Percentiles rank a stretch among this genome's conserved stretches.
Conservation (phyloP, 2,797 vertebrate species). For the Hypotaenidia okinawae region DNA sequence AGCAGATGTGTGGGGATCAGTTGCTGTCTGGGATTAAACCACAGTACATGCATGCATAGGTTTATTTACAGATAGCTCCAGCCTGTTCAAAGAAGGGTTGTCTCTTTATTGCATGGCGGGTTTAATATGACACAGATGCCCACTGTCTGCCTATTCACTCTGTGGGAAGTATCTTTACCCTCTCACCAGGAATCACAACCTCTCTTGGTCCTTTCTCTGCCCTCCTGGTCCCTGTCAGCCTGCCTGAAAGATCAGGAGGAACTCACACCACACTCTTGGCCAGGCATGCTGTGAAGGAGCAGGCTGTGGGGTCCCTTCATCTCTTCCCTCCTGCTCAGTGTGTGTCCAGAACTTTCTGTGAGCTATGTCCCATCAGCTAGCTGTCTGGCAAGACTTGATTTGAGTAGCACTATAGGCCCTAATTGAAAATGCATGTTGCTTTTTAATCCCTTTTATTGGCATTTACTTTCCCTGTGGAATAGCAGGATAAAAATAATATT, state of each 20-base stretch:
- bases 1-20: no score
- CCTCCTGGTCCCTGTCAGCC: no score
- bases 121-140: neutral
- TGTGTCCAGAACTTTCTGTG: neutral
- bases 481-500: neutral
- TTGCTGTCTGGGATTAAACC: no score
- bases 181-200: neutral
- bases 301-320: neutral
- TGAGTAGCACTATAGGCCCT: neutral
- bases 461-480: neutral
- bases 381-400: neutral
- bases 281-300: no score
- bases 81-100: neutral
- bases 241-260: neutral
- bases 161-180: neutral
- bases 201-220: neutral
- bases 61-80: neutral
- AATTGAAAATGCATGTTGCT: constrained; percentile 27
- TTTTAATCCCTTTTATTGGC: constrained; percentile 37
- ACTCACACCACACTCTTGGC: neutral
- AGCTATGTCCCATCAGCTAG: neutral
- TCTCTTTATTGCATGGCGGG: neutral
- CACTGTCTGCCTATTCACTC: neutral
- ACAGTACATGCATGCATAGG: accelerated
- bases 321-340: neutral